phyloP scores from a whole-genome alignment of 1,140 invertebrate genomes.

The Antheraea pernyi region DNA sequence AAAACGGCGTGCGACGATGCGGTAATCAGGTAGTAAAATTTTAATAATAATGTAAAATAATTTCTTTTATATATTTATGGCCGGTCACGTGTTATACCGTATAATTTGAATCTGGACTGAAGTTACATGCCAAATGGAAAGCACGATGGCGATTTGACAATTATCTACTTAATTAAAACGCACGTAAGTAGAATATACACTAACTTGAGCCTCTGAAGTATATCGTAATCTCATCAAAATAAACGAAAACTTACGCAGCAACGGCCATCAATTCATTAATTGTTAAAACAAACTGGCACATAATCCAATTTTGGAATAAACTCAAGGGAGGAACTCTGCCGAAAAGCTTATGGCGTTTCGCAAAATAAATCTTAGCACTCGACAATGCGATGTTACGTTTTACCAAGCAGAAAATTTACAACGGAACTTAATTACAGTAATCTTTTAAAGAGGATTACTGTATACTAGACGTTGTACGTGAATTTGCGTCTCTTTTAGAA shows the following conservation, averaged over 20 bases:
- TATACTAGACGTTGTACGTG: neutral
- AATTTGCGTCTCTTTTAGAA: neutral
- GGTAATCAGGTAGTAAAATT: no score
- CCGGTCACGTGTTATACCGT: no score
- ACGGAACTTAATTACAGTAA: conserved; percentile 27
- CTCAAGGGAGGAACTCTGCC: conserved; percentile 13
- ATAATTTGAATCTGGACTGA: no score
- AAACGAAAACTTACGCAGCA: neutral
- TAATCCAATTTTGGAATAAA: conserved; percentile 21
- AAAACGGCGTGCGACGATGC: no score
- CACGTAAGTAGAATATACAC: neutral
- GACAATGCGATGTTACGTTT: conserved; percentile 21
- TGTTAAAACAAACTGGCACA: neutral
- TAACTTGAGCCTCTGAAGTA: neutral
- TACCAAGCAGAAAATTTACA: conserved; percentile 27
- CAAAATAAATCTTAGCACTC: conserved; percentile 22
- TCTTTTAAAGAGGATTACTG: conserved; percentile 21
- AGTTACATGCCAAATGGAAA: no score
- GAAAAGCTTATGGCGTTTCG: conserved; percentile 12
- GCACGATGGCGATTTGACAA: no score
- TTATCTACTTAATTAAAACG: no score
- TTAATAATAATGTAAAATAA: no score
- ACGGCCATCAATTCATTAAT: neutral
- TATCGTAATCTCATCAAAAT: neutral
- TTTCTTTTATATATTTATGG: no score